A percentile compares a stretch with the other conserved stretches of the same genome.
Conservation (phyloP, 1,140 invertebrate genomes). For the Aphis gossypii region DNA sequence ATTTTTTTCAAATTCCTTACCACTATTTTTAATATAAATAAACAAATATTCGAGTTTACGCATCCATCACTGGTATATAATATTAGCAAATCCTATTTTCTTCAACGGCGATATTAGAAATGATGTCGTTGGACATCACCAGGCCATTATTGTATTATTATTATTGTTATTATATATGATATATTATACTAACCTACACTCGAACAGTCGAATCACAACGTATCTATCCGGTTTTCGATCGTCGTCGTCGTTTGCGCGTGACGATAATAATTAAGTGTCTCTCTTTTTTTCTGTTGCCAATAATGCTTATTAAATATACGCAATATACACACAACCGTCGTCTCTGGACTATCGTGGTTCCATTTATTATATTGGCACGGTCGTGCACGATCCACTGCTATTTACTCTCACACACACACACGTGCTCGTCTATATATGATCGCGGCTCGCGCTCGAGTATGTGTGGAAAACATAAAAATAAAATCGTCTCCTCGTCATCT, state of each 20-base stretch:
- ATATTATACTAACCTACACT: background rate
- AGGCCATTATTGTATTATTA: too few relatives aligned
- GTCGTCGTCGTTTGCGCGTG: background rate
- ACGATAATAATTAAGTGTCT: conserved; percentile 43
- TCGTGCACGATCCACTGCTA: background rate
- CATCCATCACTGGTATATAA: too few relatives aligned
- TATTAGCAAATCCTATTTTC: too few relatives aligned
- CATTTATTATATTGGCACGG: conserved; percentile 30
- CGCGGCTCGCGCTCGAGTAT: background rate
- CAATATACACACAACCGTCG: background rate
- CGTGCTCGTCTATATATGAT: background rate
- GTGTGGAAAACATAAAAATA: conserved; percentile 45
- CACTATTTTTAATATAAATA: too few relatives aligned
- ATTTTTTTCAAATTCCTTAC: too few relatives aligned
- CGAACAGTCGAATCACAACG: background rate
- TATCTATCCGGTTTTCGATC: background rate
- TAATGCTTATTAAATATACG: background rate
- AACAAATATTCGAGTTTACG: too few relatives aligned
- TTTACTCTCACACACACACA: background rate
- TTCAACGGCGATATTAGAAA: background rate
- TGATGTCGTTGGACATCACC: background rate
- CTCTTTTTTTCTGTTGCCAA: background rate
- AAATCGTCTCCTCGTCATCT: conserved; percentile 28
- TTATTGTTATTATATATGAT: background rate
- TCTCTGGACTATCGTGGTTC: background rate